Evolutionary conservation across 2,797 vertebrate species (phyloP).

Genomic region (Anableps anableps): DNA sequence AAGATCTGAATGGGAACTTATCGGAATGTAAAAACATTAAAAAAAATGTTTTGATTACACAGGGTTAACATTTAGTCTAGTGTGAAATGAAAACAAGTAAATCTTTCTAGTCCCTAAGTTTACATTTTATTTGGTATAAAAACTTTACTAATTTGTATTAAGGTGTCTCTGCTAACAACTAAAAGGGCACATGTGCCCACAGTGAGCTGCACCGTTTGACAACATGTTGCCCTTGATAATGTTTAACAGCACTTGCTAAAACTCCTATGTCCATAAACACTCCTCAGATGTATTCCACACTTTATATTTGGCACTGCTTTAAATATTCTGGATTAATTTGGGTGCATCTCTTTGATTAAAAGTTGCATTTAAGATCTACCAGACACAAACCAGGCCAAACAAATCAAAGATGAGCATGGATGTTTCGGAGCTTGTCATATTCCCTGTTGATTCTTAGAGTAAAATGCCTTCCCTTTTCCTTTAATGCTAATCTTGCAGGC

Average conservation of each 20-base stretch:
- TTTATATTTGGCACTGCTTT: conserved; percentile 31
- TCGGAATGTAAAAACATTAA: not conserved
- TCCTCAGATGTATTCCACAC: conserved; percentile 48
- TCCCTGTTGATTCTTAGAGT: conserved; percentile 55
- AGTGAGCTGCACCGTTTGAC: conserved; percentile 49
- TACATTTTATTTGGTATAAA: not conserved
- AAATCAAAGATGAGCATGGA: conserved; percentile 64
- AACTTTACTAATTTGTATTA: not conserved
- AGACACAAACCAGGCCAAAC: conserved; percentile 60
- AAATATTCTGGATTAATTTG: conserved; percentile 58
- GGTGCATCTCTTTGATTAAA: conserved; percentile 67
- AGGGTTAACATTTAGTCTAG: not conserved
- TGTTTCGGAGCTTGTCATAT: conserved; percentile 63
- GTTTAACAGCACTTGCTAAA: conserved; percentile 65
- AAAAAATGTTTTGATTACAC: not conserved
- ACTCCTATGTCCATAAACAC: conserved; percentile 65
- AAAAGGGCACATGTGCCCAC: conserved; percentile 21
- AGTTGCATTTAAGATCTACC: conserved; percentile 44
- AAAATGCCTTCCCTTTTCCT: conserved; percentile 54
- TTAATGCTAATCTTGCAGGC: conserved; percentile 69
- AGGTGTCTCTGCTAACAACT: not conserved
- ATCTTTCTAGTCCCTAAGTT: not conserved
- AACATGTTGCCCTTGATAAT: conserved; percentile 56
- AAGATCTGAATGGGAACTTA: not conserved
- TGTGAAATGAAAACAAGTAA: not conserved